Conservation (phyloP, 2,888 invertebrate genomes). For the Drosophila ochracea region DNA sequence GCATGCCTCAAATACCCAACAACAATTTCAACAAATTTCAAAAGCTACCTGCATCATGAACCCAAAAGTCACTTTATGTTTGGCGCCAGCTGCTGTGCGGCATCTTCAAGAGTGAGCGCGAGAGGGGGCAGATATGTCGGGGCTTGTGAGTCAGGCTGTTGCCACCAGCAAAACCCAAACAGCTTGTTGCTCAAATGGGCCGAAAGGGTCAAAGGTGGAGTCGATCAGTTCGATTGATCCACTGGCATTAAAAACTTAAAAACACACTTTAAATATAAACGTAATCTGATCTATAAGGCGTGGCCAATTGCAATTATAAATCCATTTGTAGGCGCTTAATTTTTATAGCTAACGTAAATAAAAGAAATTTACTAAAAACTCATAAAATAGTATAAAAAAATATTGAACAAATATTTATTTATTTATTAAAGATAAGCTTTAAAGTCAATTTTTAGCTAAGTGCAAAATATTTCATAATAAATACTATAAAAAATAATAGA, state of each 20-base stretch:
- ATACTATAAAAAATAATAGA: neutral
- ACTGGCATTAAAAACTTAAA: neutral
- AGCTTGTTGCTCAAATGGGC: neutral
- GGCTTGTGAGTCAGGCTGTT: neutral
- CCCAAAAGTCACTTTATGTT: neutral
- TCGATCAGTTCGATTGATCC: neutral
- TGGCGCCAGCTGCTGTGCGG: conserved; percentile 26
- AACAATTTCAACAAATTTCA: conserved; percentile 35
- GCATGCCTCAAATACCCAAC: conserved; percentile 33
- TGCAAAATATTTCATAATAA: too few species aligned
- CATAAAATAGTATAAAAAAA: neutral
- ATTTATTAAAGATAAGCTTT: too few species aligned
- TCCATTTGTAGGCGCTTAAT: conserved; percentile 5
- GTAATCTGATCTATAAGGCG: conserved; percentile 11
- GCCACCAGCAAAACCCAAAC: conserved; percentile 11
- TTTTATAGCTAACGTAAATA: neutral
- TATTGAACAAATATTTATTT: neutral
- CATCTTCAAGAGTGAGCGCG: conserved; percentile 5
- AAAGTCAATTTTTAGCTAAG: neutral
- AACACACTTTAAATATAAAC: conserved; percentile 12
- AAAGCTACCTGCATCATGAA: conserved; percentile 24
- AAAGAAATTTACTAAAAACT: neutral
- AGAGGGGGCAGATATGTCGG: too few species aligned
- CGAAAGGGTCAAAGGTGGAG: neutral
- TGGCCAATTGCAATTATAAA: conserved; percentile 35